Evolutionary conservation across 2,797 vertebrate genomes (phyloP).

Genomic region (Cephalopachus bancanus): DNA sequence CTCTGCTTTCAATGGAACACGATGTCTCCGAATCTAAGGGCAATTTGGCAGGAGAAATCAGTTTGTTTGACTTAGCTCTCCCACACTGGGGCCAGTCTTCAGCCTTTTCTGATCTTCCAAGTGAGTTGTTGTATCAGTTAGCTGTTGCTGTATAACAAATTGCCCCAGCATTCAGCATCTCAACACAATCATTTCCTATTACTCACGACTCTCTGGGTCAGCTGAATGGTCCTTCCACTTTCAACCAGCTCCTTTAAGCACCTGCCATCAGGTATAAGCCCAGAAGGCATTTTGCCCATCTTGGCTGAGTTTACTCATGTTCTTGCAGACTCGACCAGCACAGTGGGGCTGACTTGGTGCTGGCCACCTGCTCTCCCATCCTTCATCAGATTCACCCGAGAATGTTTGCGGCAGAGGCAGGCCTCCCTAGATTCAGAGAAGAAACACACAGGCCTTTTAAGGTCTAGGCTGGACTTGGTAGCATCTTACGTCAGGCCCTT

Average conservation of each 20-base stretch:
- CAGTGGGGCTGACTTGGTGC: background rate
- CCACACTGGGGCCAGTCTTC: background rate
- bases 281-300: background rate
- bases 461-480: background rate
- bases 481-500: background rate
- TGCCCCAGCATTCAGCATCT: background rate
- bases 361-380: background rate
- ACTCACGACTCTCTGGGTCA: background rate
- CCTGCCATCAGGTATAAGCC: background rate
- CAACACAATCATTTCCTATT: background rate
- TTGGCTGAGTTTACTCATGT: constrained; percentile 5
- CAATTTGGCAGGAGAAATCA: background rate
- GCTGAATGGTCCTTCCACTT: background rate
- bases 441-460: background rate
- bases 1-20: background rate
- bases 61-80: background rate
- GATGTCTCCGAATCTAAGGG: background rate
- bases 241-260: background rate
- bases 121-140: background rate
- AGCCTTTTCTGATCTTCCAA: background rate
- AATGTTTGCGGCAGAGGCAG: background rate
- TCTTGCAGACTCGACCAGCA: background rate
- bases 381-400: background rate
- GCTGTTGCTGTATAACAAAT: too few species aligned
- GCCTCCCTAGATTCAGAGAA: background rate